These are phyloP conservation scores for Ciconia boyciana DNA, from an alignment of 2,113 vertebrate species.

Conservation along the genomic window DNA sequence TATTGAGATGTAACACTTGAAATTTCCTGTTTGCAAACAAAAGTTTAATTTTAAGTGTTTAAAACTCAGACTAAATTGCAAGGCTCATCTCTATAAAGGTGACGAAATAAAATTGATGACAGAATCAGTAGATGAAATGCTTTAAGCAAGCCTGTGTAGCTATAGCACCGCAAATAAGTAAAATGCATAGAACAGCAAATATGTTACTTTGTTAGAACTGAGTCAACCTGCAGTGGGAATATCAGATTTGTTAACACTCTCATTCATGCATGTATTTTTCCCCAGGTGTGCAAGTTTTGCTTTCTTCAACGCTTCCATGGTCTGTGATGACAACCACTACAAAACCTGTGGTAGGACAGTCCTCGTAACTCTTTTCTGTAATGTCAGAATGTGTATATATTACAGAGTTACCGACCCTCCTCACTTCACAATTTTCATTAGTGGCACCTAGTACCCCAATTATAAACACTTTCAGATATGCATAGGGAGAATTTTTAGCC, in stretches of 20 bases:
- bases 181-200: background rate
- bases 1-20: background rate
- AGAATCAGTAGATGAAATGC: background rate
- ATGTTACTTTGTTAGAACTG: background rate
- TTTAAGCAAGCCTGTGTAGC: background rate
- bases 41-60: background rate
- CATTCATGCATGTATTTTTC: background rate
- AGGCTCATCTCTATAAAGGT: background rate
- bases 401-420: rapidly evolving
- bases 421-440: rapidly evolving
- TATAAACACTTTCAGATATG: background rate
- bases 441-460: background rate
- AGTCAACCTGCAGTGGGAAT: background rate
- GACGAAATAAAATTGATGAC: background rate
- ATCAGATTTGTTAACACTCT: background rate
- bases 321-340: background rate
- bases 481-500: background rate
- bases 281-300: conserved; percentile 58
- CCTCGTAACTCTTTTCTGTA: background rate
- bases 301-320: conserved; percentile 15
- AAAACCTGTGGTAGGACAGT: conserved; percentile 52
- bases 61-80: background rate
- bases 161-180: background rate
- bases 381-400: background rate
- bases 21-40: background rate